Base-by-base conservation (phyloP, 2,113 vertebrate species). In the Oophaga pumilio region DNA sequence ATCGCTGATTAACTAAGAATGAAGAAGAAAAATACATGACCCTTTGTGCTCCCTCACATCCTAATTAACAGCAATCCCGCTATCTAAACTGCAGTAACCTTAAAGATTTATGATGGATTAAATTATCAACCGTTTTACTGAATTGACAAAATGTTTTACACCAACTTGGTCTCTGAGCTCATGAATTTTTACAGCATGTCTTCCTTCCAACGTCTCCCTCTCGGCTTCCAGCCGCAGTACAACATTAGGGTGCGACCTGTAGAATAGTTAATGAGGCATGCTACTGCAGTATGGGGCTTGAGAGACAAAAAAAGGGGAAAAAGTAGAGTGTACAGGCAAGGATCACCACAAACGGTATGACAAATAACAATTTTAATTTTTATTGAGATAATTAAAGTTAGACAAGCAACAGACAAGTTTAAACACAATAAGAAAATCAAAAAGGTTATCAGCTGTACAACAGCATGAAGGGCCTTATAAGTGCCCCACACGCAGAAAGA, bases 21-120 rank as follows among this genome's bases (percentile, higher is more conserved):
- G 50, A 33, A 69, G 18, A 24, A 49, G 28, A 69, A 4, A 28
- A 71, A 33, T 18, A 76, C n/a, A 12, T 68, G 80, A 87, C 77
- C 64, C 26, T 76, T 17, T 24, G 43, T 15, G 28, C 60, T 73
- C 87, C 74, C 71, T 43, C 49, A 24, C 81, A 76, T 77, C 73
- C 80, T 82, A 77, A 84, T 88, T 77, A 84, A 59, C 43, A 33
- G 28, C 53, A 68, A 64, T 88, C 60, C 81, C 59, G 66, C 77
- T 59, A 83, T 84, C 87, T 84, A 84, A 80, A 83, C 84, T 69
- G 80, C 80, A 84, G 81, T 69, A 69, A 77, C 87, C 24, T 24
- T 88, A 88, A 88, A 88, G 81, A 88, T 88, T 88, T 88, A 84
- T 88, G 87, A 68, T n/a, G 87, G 81, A 88, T 88, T 88, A 88